Evolutionary conservation across 2,113 vertebrate genomes (phyloP).

Genomic region (Elaphurus davidianus): DNA sequence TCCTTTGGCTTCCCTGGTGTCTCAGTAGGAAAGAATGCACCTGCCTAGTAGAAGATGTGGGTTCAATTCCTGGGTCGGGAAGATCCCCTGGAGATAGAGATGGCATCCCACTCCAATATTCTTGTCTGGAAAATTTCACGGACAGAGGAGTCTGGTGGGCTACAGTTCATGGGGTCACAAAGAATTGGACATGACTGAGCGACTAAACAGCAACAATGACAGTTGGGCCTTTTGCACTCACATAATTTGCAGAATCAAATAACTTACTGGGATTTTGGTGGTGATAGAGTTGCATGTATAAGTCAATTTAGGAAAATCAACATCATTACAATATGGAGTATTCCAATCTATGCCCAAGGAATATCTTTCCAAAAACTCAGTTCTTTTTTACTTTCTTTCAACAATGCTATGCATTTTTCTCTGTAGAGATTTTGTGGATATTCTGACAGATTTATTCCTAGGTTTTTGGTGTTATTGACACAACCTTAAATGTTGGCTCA

Average conservation of each 20-base stretch:
- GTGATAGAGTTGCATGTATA: neutral
- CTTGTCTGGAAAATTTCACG: too few species aligned
- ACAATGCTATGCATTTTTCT: neutral
- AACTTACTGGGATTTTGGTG: neutral
- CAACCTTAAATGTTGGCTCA: too few species aligned
- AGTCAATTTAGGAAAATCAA: neutral
- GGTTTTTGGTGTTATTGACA: neutral
- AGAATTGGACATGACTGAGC: too few species aligned
- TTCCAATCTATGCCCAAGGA: neutral
- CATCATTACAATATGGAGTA: neutral
- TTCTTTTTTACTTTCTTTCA: neutral
- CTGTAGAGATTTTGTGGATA: neutral
- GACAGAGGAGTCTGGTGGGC: too few species aligned
- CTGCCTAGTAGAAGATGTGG: neutral
- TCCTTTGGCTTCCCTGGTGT: neutral
- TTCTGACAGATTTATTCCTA: neutral
- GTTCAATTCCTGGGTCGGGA: neutral
- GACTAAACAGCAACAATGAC: too few species aligned
- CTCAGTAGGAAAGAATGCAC: neutral
- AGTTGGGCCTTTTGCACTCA: neutral
- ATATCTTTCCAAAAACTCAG: neutral
- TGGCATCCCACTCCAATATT: neutral
- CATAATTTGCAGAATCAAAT: neutral
- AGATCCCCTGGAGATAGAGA: neutral
- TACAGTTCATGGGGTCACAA: too few species aligned